These are phyloP conservation scores for Acleris cristana DNA, from an alignment of 2,888 invertebrate species.

Conservation along the genomic window DNA sequence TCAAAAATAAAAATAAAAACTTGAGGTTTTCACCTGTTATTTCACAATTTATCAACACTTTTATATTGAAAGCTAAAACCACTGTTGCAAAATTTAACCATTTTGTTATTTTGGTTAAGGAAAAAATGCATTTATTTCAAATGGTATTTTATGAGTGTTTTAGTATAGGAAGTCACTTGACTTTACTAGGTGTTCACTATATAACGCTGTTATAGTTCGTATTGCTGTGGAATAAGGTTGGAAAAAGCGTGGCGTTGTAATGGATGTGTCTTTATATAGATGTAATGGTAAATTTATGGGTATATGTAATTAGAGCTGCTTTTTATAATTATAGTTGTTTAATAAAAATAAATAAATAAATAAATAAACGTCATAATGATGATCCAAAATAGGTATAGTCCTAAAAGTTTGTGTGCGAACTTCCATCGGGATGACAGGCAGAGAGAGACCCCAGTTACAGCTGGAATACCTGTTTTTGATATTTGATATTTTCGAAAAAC, in stretches of 20 bases:
- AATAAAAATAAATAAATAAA: too few relatives aligned
- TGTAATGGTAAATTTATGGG: neutral
- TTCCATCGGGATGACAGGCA: too few relatives aligned
- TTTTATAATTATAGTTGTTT: neutral
- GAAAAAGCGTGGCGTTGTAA: neutral
- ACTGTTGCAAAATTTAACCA: neutral
- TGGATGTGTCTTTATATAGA: conserved; percentile 10
- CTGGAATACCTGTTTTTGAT: too few relatives aligned
- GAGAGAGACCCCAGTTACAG: too few relatives aligned
- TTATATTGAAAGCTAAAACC: neutral
- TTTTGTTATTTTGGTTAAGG: neutral
- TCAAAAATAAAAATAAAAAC: too few relatives aligned
- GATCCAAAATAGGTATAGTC: too few relatives aligned
- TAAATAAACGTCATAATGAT: too few relatives aligned
- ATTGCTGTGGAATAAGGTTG: conserved; percentile 5
- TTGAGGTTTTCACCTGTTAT: too few relatives aligned
- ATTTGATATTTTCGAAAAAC: too few relatives aligned
- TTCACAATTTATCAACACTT: too few relatives aligned
- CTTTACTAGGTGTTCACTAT: conserved; percentile 10
- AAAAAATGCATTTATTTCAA: conserved; percentile 2
- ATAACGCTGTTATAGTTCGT: conserved; percentile 9
- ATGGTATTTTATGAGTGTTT: conserved; percentile 2
- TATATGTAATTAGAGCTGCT: neutral
- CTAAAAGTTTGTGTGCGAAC: too few relatives aligned
- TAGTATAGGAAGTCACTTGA: conserved; percentile 2